Percentiles rank a stretch among this genome's conserved stretches.
Evolutionary conservation across 2,797 vertebrate species (phyloP).

Genomic region (Bufotes viridis): DNA sequence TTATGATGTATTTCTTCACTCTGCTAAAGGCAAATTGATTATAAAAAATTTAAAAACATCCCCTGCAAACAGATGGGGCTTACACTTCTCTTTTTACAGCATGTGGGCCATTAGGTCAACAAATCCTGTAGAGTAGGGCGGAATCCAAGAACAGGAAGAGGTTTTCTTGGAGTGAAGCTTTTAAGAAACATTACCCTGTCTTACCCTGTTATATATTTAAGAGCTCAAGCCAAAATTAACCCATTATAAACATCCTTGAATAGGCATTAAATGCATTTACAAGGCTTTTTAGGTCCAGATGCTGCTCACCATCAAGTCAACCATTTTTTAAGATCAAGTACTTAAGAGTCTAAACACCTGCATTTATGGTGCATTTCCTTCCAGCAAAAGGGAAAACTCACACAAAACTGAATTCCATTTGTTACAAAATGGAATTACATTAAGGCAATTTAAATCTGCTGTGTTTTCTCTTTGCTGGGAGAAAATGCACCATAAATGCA

Average conservation of each 20-base stretch:
- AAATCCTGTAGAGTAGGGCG: neutral
- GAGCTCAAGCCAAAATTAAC: neutral
- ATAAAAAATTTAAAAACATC: neutral
- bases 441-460: no score
- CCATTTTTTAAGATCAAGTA: neutral
- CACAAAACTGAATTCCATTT: no score
- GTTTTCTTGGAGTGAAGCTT: neutral
- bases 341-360: neutral
- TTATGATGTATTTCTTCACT: neutral
- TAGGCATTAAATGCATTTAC: neutral
- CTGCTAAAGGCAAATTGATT: neutral
- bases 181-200: conserved; percentile 40
- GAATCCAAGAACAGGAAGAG: neutral
- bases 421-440: no score
- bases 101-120: neutral
- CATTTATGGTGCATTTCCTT: no score
- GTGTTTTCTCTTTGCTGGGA: no score
- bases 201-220: conserved; percentile 23
- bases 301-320: neutral
- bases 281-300: conserved; percentile 1
- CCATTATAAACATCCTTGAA: conserved; percentile 38
- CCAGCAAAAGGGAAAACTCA: no score
- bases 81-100: no score
- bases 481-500: no score
- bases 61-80: neutral